Evolutionary conservation across 1,140 invertebrate genomes (phyloP).

Genomic region (Samia ricini): DNA sequence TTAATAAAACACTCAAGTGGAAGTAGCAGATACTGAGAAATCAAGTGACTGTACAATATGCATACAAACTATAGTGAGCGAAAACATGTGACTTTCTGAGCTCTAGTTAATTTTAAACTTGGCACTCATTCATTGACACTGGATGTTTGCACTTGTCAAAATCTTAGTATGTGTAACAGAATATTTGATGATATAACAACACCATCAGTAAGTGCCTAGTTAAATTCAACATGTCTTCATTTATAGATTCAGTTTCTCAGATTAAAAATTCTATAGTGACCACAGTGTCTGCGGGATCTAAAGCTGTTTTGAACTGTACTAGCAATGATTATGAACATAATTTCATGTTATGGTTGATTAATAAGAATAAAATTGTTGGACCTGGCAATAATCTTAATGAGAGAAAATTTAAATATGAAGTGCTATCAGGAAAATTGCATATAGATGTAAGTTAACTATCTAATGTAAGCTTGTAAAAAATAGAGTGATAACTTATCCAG

Average conservation of each 20-base stretch:
- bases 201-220: slow-evolving; percentile 15
- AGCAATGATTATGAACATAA: slow-evolving; percentile 83
- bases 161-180: slow-evolving; percentile 23
- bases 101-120: slow-evolving; percentile 74
- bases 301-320: slow-evolving; percentile 79
- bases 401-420: slow-evolving; percentile 84
- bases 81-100: slow-evolving; percentile 58
- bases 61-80: slow-evolving; percentile 14
- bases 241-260: slow-evolving; percentile 30
- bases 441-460: slow-evolving; percentile 78
- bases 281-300: slow-evolving; percentile 79
- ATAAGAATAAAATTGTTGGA: slow-evolving; percentile 79
- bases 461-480: too few relatives aligned
- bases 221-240: slow-evolving; percentile 32
- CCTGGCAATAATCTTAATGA: slow-evolving; percentile 80
- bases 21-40: slow-evolving; percentile 64
- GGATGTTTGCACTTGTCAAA: slow-evolving; percentile 58
- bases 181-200: slow-evolving; percentile 44
- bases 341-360: slow-evolving; percentile 84
- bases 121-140: slow-evolving; percentile 68
- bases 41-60: not conserved
- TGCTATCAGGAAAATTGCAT: slow-evolving; percentile 81
- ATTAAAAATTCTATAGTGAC: slow-evolving; percentile 59
- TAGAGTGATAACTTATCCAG: too few relatives aligned
- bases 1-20: slow-evolving; percentile 69